Evolutionary conservation across 2,113 vertebrate genomes (phyloP), one percentile per base, ranked within the genome.

Genomic region (Petroica traversi): DNA sequence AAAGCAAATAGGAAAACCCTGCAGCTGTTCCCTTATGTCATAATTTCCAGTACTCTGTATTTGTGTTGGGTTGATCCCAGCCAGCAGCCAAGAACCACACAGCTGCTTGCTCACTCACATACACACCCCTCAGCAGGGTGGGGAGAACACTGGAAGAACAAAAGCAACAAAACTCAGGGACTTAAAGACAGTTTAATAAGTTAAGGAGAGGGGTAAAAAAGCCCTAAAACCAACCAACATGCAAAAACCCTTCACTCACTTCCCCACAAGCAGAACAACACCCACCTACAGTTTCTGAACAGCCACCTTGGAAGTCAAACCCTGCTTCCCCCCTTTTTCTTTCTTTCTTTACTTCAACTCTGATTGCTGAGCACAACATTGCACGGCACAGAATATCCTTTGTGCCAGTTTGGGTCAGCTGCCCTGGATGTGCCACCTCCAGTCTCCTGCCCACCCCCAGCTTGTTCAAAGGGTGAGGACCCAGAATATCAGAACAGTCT

Each of bases 251-350:
- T 18, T 33, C 0, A 1, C 26, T 34, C 16, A 20, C 13, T n/a
- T 68, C 16, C 17, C 24, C 29, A 38, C 11, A 79, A 36, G 43
- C 15, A 86, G 43, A 68, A 8, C 23, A 45, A 67, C 13, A 55
- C 15, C 22, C 23, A 74, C 11, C 3, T 24, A 25, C 29, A 58
- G 40, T 5, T 25, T 55, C 45, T 64, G 52, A 89, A 69, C 9
- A 76, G 43, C 23, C 15, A 55, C 40, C 43, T 7, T 41, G 10
- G 11, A 96, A 87, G 29, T 22, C 7, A 68, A 59, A 48, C 11
- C 11, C 38, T 43, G 34, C 31, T 76, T 54, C 5, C 10, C 3
- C 1, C 0, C 0, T 2, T 24, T 38, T 59, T n/a, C n/a, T 28
- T 38, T 18, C 22, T n/a, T 73, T 24, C 45, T 73, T 49, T 43